Base-by-base conservation (phyloP, 2,113 vertebrate species). In the Tenebrosternarchus preto region DNA sequence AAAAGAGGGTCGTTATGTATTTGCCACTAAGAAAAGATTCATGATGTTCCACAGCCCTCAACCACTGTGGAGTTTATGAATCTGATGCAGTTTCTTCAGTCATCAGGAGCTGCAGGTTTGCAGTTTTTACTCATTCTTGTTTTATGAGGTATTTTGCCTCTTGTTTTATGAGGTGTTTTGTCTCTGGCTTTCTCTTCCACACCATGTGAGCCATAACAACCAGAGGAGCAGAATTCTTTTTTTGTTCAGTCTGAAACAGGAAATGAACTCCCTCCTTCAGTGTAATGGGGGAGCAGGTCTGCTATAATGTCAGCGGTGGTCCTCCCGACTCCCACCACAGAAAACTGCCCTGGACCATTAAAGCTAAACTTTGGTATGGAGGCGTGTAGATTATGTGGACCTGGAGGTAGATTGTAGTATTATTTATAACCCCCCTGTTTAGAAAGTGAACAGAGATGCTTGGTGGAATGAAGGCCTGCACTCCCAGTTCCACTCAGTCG, bases 371-470 rank as follows among this genome's bases (percentile, higher is more conserved):
- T 68, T 57, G 17, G 53, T 56, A 27, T 67, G 27, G 33, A 66
- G 63, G 55, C 20, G 17, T 43, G 29, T 11, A 72, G 82, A 29
- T 64, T 0, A 27, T 57, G 20, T 39, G 29, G 56, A 77, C 61
- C n/a, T 59, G 8, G 24, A 56, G 57, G 71, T 57, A 22, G 31
- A 80, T 71, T 33, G 22, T 36, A 46, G 55, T 29, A 19, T 72
- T 72, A 29, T 64, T 83, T 70, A n/a, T n/a, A n/a, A n/a, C n/a
- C n/a, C n/a, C n/a, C 77, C 0, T 4, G n/a, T n/a, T 29, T 77
- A 73, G 31, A 46, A 78, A 63, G 5, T 53, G 43, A 59, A 36
- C 55, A 73, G 20, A 36, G 17, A 56, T 67, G 27, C n/a, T 29
- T 24, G 22, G 43, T 39, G 31, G 36, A 67, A 39, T 39, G 71